Conservation (phyloP, 2,888 invertebrate species). For the Oscheius sp. region DNA sequence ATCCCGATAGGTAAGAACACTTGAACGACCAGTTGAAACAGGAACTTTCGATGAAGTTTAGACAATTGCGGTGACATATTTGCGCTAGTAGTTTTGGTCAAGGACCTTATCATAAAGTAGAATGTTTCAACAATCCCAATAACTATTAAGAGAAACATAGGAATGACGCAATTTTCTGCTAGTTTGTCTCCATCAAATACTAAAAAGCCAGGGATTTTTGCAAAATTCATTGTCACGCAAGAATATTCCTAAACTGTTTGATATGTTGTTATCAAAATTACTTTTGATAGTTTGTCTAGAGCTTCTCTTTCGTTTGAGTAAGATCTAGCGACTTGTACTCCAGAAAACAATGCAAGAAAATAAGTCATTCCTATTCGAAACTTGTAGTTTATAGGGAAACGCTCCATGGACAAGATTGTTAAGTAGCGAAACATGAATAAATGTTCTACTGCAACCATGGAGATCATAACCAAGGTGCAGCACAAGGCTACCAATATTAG, state of each 20-base stretch:
- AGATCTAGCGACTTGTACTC: neutral
- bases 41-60: neutral
- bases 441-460: neutral
- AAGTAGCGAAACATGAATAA: slow-evolving; percentile 4
- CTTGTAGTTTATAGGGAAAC: neutral
- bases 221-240: neutral
- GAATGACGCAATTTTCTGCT: neutral
- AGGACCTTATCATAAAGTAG: neutral
- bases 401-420: neutral
- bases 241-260: neutral
- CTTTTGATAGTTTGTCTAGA: neutral
- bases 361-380: neutral
- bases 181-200: neutral
- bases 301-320: neutral
- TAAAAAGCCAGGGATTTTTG: neutral
- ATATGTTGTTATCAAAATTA: no score
- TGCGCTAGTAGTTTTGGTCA: neutral
- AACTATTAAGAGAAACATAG: neutral
- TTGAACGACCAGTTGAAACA: neutral
- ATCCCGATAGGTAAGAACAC: neutral
- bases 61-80: neutral
- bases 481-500: neutral
- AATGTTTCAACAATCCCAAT: neutral
- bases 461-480: neutral
- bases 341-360: neutral